Evolutionary conservation across 1,140 invertebrate species (phyloP), one percentile per base, ranked within the genome.

Genomic region (Tetragnatha versicolor): DNA sequence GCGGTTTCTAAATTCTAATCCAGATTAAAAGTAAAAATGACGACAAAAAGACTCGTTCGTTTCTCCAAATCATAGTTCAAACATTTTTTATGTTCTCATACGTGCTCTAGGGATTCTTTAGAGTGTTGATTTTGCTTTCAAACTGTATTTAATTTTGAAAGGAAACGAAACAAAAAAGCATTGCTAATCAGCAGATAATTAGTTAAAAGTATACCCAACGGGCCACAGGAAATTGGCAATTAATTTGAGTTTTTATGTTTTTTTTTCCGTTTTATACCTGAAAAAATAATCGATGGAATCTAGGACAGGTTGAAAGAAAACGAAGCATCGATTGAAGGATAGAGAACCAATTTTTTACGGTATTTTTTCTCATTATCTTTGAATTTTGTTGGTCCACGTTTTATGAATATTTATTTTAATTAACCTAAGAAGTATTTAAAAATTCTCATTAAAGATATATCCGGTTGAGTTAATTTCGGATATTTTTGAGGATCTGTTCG

Each of bases 141-240:
- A 58, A 5, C 31, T 31, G 35, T 58, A 33, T 17, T 14, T 58
- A 33, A 58, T 33, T n/a, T 14, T 17, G 35, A 58, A 51, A 58
- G n/a, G 55, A 58, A 33, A 58, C 5, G 6, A 17, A 20, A n/a
- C n/a, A 42, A 58, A 58, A 58, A 17, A 9, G 17, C 10, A 7
- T 31, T 58, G 55, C 55, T 58, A 58, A 58, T 58, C 55, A 58
- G 14, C 29, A 58, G 35, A 58, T 58, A 58, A 58, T 58, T 58
- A 58, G 27, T 58, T 58, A 31, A 58, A 58, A 58, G 10, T 33
- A 33, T 33, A 17, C 29, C 55, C 29, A 31, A 58, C 17, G 29
- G 29, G 20, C 4, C 9, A n/a, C 29, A 22, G 55, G 29, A 58
- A 58, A 58, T 58, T 58, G 55, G 29, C 55, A 58, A 58, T 58